These are phyloP conservation scores for Acropora yongei DNA, from an alignment of 64 coral and sea anemone species.

Conservation along the genomic window DNA sequence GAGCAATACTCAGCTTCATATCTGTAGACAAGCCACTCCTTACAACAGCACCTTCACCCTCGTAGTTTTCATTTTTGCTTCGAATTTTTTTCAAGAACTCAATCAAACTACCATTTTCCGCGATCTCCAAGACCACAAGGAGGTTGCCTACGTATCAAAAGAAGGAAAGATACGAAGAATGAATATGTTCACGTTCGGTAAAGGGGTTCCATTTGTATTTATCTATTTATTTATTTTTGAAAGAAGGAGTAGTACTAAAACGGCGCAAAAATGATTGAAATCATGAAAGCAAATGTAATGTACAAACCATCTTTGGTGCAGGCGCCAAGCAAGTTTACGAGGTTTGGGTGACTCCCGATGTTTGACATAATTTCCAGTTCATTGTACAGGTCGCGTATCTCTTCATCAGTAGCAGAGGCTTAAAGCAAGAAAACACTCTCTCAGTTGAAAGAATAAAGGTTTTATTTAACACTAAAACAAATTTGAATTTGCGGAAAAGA, in stretches of 20 bases:
- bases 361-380: constrained; percentile 58
- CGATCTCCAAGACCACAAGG: constrained; percentile 53
- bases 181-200: too few relatives aligned
- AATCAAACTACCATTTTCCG: constrained; percentile 28
- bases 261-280: neutral
- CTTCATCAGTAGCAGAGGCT: constrained; percentile 38
- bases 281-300: neutral
- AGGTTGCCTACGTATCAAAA: constrained; percentile 10
- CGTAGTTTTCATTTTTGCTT: neutral
- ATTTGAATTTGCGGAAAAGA: too few relatives aligned
- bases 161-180: neutral
- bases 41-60: neutral
- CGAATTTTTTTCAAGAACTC: constrained; percentile 21
- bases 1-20: constrained; percentile 12
- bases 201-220: too few relatives aligned
- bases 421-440: neutral
- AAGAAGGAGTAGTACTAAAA: neutral
- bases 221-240: neutral
- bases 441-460: neutral
- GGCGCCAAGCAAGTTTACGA: constrained; percentile 54
- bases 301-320: constrained; percentile 39
- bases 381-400: constrained; percentile 42
- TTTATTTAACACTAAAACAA: neutral
- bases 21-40: neutral
- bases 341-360: constrained; percentile 50